Percentiles rank a stretch among this genome's conserved stretches.
These are phyloP conservation scores for Pseudopipra pipra DNA, from an alignment of 2,113 vertebrate genomes.

Conservation along the genomic window DNA sequence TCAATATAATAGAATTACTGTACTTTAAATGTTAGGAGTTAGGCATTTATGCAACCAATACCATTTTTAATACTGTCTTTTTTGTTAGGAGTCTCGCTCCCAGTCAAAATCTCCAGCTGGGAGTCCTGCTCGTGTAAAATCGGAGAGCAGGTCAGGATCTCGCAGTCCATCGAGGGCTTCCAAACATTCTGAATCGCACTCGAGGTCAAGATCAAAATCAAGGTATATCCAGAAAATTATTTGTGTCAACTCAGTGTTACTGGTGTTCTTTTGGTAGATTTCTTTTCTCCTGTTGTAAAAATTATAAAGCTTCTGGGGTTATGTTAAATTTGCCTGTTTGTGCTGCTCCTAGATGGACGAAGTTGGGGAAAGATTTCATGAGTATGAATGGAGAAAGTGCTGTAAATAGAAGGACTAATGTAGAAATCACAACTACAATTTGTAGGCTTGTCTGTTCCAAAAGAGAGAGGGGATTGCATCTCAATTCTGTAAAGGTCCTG, in stretches of 20 bases:
- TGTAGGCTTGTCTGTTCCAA: neutral
- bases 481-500: neutral
- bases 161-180: conserved; percentile 86
- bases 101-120: conserved; percentile 90
- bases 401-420: neutral
- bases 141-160: conserved; percentile 89
- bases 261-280: neutral
- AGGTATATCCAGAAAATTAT: conserved; percentile 74
- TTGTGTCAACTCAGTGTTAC: neutral
- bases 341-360: neutral
- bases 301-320: neutral
- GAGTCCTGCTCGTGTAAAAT: conserved; percentile 89
- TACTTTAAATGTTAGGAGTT: conserved; percentile 81
- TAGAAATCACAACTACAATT: neutral
- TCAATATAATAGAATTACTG: conserved; percentile 80
- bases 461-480: neutral
- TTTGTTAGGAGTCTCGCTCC: conserved; percentile 92
- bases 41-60: conserved; percentile 81
- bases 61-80: conserved; percentile 82
- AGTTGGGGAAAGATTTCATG: neutral
- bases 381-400: neutral
- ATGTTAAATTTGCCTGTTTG: neutral
- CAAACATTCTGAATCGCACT: conserved; percentile 88
- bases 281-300: neutral
- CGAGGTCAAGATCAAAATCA: conserved; percentile 89